A percentile compares a stretch with the other conserved stretches of the same genome.
Evolutionary conservation across 2,113 vertebrate species (phyloP).

Genomic region (Cheilinus undulatus): DNA sequence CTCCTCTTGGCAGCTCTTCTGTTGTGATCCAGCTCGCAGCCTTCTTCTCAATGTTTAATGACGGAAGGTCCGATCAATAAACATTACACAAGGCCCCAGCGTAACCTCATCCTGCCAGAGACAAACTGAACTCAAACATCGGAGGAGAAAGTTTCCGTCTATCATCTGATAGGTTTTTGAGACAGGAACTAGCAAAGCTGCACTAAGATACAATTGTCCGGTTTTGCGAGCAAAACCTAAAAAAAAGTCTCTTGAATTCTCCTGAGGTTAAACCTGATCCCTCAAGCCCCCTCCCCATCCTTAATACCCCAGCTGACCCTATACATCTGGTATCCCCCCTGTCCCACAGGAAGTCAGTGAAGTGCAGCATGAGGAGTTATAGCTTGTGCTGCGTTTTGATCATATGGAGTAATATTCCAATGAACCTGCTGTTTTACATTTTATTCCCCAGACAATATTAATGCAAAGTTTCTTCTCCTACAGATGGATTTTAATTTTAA

Average conservation of each 20-base stretch:
- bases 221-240: slow-evolving; percentile 27
- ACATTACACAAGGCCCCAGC: slow-evolving; percentile 68
- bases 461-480: background rate
- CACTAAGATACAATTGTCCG: slow-evolving; percentile 8
- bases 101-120: slow-evolving; percentile 62
- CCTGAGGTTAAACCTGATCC: slow-evolving; percentile 34
- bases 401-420: background rate
- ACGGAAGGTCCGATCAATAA: slow-evolving; percentile 75
- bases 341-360: slow-evolving; percentile 18
- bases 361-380: slow-evolving; percentile 1
- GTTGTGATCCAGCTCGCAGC: slow-evolving; percentile 53
- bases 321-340: slow-evolving; percentile 27
- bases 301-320: slow-evolving; percentile 18
- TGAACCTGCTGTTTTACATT: background rate
- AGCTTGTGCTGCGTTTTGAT: background rate
- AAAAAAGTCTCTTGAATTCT: slow-evolving; percentile 25
- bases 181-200: slow-evolving; percentile 9
- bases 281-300: slow-evolving; percentile 15
- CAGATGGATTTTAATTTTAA: no score
- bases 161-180: slow-evolving; percentile 48
- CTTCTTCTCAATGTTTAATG: slow-evolving; percentile 78
- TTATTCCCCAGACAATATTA: background rate
- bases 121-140: slow-evolving; percentile 44
- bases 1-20: slow-evolving; percentile 52
- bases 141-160: slow-evolving; percentile 65